Evolutionary conservation across 1,140 invertebrate species (phyloP).

Genomic region (Ylistrum balloti): DNA sequence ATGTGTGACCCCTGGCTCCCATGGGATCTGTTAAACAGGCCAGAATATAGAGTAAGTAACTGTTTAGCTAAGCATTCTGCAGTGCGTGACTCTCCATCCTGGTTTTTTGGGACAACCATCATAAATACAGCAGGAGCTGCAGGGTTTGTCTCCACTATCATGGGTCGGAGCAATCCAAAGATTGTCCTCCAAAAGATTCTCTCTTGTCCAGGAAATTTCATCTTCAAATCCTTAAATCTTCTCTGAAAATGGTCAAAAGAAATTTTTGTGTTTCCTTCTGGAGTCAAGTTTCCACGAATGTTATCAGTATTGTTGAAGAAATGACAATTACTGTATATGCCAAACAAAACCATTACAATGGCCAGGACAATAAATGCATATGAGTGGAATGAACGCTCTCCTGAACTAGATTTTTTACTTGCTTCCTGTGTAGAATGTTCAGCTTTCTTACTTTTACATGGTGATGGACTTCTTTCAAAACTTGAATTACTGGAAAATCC

Average conservation of each 20-base stretch:
- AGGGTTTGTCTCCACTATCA: slow-evolving; percentile 59
- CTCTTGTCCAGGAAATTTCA: slow-evolving; percentile 49
- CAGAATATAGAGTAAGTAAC: slow-evolving; percentile 47
- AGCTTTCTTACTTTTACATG: not conserved
- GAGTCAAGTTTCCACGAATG: not conserved
- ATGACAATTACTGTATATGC: not conserved
- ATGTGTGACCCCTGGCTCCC: slow-evolving; percentile 44
- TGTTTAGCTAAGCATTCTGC: slow-evolving; percentile 58
- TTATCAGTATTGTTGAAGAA: not conserved
- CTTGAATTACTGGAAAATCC: not conserved
- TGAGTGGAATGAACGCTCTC: not conserved
- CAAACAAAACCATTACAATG: not conserved
- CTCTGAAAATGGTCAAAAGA: slow-evolving; percentile 45
- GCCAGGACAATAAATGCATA: not conserved
- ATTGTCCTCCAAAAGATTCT: slow-evolving; percentile 67
- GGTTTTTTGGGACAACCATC: slow-evolving; percentile 58
- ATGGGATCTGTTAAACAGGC: slow-evolving; percentile 52
- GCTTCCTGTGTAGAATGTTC: not conserved
- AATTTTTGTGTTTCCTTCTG: not conserved
- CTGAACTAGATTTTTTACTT: not conserved
- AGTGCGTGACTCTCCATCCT: slow-evolving; percentile 42
- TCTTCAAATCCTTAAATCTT: slow-evolving; percentile 42
- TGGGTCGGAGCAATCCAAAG: slow-evolving; percentile 51
- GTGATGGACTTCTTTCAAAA: not conserved
- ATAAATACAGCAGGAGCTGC: slow-evolving; percentile 69